Conservation (phyloP, 1,140 invertebrate genomes). For the Wiebesia pumilae region DNA sequence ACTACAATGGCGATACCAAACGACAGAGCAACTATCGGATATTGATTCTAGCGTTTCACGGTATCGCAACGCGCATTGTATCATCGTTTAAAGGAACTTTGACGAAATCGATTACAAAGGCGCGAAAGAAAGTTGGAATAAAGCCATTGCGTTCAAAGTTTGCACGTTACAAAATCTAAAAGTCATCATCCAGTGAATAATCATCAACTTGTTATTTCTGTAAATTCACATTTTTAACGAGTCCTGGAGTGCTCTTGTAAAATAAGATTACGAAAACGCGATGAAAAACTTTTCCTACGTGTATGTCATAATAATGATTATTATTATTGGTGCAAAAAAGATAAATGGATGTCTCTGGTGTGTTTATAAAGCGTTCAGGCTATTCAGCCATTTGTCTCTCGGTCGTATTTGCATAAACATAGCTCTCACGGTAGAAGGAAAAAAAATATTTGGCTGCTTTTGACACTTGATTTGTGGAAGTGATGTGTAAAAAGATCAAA, state of each 20-base stretch:
- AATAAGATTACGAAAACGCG: not conserved
- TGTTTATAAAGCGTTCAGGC: not conserved
- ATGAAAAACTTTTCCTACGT: too few species aligned
- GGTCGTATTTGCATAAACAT: not conserved
- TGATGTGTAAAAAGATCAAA: not conserved
- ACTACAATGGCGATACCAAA: not conserved
- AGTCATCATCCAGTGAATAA: not conserved
- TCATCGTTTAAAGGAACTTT: too few species aligned
- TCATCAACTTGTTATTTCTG: not conserved
- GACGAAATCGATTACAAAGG: too few species aligned
- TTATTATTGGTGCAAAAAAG: not conserved
- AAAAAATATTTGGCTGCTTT: not conserved
- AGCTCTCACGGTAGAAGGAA: not conserved
- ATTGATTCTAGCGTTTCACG: too few species aligned
- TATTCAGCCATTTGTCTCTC: not conserved
- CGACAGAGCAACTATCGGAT: not conserved
- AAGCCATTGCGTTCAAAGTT: too few species aligned
- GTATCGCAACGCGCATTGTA: too few species aligned
- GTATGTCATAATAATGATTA: too few species aligned
- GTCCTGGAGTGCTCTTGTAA: not conserved
- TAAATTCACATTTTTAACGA: not conserved
- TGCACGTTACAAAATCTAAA: too few species aligned
- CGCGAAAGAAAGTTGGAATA: too few species aligned
- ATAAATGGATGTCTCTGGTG: not conserved
- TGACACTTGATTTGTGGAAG: not conserved